Conservation (phyloP, 2,888 invertebrate genomes). For the Torymus texanus region DNA sequence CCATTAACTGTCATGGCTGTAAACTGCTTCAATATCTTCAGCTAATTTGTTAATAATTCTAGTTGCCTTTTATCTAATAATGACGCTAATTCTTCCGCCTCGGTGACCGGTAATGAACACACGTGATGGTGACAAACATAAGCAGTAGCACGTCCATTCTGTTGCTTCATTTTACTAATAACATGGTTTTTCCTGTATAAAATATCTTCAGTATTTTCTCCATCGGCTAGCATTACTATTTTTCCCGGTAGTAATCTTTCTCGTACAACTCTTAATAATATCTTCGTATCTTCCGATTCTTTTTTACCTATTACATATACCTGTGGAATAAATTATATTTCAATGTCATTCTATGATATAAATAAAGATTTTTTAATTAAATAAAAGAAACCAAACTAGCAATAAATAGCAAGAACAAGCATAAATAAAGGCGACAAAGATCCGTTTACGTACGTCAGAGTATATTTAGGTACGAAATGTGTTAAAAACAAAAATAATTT, state of each 20-base stretch:
- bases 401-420: no score
- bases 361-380: no score
- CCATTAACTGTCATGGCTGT: conserved; percentile 8
- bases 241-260: conserved; percentile 82
- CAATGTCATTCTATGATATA: neutral
- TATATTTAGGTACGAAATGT: no score
- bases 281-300: conserved; percentile 81
- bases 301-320: conserved; percentile 82
- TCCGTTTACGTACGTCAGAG: no score
- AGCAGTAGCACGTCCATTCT: conserved; percentile 82
- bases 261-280: conserved; percentile 81
- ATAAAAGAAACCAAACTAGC: no score
- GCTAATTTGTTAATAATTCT: neutral
- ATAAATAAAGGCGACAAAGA: no score
- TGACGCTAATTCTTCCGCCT: conserved; percentile 79
- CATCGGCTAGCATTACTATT: conserved; percentile 82
- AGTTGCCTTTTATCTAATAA: conserved; percentile 76
- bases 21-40: neutral
- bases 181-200: conserved; percentile 75
- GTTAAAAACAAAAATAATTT: no score
- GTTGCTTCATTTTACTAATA: conserved; percentile 77
- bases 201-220: conserved; percentile 73
- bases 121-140: conserved; percentile 87
- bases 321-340: conserved; percentile 72
- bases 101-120: conserved; percentile 85